Percentiles rank a stretch among this genome's conserved stretches.
Conservation (phyloP, 2,888 invertebrate species). For the Leptopilina myrica region DNA sequence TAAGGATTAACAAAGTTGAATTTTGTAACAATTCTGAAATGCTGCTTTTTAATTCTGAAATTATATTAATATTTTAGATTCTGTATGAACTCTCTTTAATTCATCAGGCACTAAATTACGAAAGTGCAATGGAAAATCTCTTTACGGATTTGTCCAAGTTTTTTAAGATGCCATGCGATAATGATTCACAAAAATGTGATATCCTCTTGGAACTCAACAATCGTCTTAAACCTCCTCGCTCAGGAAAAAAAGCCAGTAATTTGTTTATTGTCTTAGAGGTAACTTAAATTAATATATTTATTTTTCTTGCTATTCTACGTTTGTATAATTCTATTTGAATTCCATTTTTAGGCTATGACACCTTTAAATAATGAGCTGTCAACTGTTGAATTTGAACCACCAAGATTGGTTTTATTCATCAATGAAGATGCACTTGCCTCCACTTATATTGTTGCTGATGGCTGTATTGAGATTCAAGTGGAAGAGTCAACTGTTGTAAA, state of each 20-base stretch:
- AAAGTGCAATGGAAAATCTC: not conserved
- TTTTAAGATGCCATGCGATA: not conserved
- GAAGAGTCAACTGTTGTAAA: not conserved
- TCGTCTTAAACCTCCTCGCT: not conserved
- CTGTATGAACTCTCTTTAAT: not conserved
- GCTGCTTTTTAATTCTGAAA: too few species aligned
- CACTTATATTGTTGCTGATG: not conserved
- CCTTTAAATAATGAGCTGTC: not conserved
- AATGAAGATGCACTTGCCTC: not conserved
- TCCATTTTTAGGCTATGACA: slow-evolving; percentile 1
- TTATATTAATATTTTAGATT: not conserved
- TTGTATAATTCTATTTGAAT: not conserved
- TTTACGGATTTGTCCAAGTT: not conserved
- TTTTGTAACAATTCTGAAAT: too few species aligned
- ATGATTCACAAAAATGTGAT: not conserved
- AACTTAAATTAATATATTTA: not conserved
- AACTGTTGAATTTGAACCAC: not conserved
- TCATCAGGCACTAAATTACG: not conserved
- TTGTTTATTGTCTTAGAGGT: not conserved
- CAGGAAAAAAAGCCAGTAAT: not conserved
- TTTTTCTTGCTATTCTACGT: not conserved
- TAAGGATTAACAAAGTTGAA: too few species aligned
- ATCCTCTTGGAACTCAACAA: not conserved
- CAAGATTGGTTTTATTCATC: not conserved
- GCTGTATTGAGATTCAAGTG: not conserved